Percentiles rank a stretch among this genome's conserved stretches.
phyloP scores from a whole-genome alignment of 37 sponge, comb jelly and placozoan species.

The Agelas oroides region DNA sequence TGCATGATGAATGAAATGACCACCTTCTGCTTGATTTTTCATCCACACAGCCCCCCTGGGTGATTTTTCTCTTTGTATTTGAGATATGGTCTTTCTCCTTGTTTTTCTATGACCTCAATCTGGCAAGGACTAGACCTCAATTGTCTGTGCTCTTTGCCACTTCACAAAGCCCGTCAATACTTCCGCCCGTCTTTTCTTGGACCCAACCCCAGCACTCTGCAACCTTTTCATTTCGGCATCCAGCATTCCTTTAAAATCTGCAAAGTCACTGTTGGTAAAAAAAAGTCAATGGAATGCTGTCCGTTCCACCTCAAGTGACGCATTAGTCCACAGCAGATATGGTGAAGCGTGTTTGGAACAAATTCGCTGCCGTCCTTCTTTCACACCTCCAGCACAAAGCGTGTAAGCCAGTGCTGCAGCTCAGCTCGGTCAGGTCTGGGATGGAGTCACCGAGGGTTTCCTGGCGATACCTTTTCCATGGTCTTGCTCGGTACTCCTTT shows the following conservation, averaged over 20 bases:
- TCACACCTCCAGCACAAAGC: conserved; percentile 30
- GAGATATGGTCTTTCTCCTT: neutral
- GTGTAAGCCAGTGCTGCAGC: conserved; percentile 31
- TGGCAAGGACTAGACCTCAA: conserved; percentile 24
- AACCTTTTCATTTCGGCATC: conserved; percentile 9
- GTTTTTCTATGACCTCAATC: conserved; percentile 31
- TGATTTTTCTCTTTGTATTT: neutral
- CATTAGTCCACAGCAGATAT: conserved; percentile 35
- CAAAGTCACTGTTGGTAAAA: conserved; percentile 1
- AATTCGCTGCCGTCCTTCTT: conserved; percentile 15
- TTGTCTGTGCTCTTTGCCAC: conserved; percentile 41
- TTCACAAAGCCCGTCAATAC: conserved; percentile 25
- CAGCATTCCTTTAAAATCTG: neutral
- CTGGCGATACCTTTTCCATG: conserved; percentile 6
- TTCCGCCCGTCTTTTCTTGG: neutral
- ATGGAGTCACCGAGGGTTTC: too few species aligned
- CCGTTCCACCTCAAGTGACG: conserved; percentile 19
- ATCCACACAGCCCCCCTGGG: neutral
- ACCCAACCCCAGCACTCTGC: neutral
- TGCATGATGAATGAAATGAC: neutral
- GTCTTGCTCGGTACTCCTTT: conserved; percentile 16
- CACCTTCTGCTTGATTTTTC: neutral
- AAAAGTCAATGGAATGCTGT: conserved; percentile 11
- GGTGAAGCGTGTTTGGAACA: conserved; percentile 41
- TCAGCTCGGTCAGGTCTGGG: neutral